phyloP scores from a whole-genome alignment of 1,140 invertebrate species.

The Drosophila melanica region DNA sequence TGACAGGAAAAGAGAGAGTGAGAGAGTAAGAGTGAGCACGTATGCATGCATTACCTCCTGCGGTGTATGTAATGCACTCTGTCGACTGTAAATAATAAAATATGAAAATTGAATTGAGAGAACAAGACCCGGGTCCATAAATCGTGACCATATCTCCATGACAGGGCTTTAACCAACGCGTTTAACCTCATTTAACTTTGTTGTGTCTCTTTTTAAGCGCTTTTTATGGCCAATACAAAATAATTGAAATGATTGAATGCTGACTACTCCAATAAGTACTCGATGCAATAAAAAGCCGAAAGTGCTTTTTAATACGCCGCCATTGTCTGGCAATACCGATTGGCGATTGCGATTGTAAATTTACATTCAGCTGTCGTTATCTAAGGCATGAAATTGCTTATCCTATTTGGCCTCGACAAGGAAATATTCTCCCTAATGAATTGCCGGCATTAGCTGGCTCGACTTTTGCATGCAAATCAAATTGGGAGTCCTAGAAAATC shows the following conservation, averaged over 20 bases:
- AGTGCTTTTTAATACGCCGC: conserved; percentile 45
- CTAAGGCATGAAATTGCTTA: conserved; percentile 5
- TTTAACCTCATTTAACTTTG: conserved; percentile 43
- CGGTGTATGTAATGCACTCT: conserved; percentile 4
- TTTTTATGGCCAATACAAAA: conserved; percentile 42
- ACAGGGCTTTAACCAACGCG: conserved; percentile 3
- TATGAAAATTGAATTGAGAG: conserved; percentile 25
- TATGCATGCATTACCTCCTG: neutral
- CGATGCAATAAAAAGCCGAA: conserved; percentile 31
- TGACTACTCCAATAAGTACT: conserved; percentile 20
- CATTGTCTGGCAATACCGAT: neutral
- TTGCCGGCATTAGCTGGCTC: conserved; percentile 34
- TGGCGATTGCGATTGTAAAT: conserved; percentile 16
- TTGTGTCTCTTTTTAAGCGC: conserved; percentile 33
- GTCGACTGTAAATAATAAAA: conserved; percentile 15
- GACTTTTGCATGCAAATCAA: conserved; percentile 44
- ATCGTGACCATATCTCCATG: conserved; percentile 5
- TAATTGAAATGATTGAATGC: conserved; percentile 36
- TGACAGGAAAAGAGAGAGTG: neutral
- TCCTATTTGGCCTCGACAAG: conserved; percentile 11
- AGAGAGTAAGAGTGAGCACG: neutral
- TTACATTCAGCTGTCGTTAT: conserved; percentile 36
- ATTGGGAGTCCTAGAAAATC: conserved; percentile 37
- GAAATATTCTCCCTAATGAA: conserved; percentile 38
- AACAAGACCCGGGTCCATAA: conserved; percentile 4